These are phyloP conservation scores for Callosobruchus maculatus DNA, from an alignment of 2,888 invertebrate genomes.

Conservation along the genomic window DNA sequence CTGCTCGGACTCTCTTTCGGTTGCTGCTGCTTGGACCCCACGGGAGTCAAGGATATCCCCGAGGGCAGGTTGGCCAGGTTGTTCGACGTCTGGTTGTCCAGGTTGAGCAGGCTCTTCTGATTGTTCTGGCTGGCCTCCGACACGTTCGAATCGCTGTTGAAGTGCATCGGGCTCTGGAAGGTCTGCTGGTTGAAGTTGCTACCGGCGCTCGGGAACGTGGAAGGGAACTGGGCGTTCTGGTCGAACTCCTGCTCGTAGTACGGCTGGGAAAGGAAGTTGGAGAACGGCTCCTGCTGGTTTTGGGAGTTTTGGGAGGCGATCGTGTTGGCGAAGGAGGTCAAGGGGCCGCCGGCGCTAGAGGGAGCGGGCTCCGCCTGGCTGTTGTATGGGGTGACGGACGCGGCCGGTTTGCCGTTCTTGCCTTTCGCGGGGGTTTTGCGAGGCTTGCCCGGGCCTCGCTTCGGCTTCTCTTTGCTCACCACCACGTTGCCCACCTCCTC, in stretches of 20 bases:
- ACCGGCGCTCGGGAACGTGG: constrained; percentile 21
- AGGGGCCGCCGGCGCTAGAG: constrained; percentile 11
- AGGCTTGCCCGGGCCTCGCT: constrained; percentile 43
- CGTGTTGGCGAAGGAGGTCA: constrained; percentile 22
- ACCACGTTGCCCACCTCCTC: constrained; percentile 62
- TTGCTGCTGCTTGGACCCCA: constrained; percentile 15
- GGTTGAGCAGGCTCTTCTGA: constrained; percentile 24
- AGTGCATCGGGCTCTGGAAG: constrained; percentile 3
- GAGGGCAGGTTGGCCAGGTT: constrained; percentile 27
- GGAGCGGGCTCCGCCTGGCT: constrained; percentile 22
- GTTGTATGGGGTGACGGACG: constrained; percentile 53
- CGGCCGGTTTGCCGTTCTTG: constrained; percentile 53
- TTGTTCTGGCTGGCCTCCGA: constrained; percentile 12
- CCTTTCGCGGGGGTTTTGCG: constrained; percentile 46
- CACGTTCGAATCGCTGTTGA: constrained; percentile 8
- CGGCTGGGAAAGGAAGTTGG: constrained; percentile 22
- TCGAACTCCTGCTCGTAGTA: constrained; percentile 30
- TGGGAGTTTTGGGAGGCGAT: constrained; percentile 20
- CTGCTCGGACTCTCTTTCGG: constrained; percentile 10
- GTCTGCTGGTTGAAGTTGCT: constrained; percentile 23
- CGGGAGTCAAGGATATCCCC: constrained; percentile 25
- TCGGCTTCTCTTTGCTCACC: constrained; percentile 37
- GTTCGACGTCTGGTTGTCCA: constrained; percentile 24
- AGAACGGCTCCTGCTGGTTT: constrained; percentile 29
- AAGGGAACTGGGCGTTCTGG: constrained; percentile 28